Evolutionary conservation across 2,113 vertebrate genomes (phyloP).

Genomic region (Aleadryas rufinucha): DNA sequence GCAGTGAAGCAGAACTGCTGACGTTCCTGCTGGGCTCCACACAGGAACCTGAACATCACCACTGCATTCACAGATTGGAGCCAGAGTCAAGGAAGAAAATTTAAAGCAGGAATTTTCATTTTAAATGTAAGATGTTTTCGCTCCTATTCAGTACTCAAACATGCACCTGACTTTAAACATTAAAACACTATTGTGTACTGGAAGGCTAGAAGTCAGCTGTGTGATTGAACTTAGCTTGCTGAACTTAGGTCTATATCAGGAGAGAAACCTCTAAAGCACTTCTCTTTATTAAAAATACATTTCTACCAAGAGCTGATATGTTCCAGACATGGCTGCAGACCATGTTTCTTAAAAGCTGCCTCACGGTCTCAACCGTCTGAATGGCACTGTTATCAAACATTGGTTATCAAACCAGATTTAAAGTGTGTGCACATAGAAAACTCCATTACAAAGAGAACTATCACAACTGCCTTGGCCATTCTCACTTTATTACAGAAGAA

Average conservation of each 20-base stretch:
- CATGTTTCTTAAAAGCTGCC: neutral
- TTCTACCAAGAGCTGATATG: neutral
- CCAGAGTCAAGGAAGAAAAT: slow-evolving; percentile 37
- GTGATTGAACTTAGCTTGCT: neutral
- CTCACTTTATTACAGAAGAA: neutral
- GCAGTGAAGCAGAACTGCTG: slow-evolving; percentile 59
- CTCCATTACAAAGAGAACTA: neutral
- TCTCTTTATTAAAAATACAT: slow-evolving; percentile 22
- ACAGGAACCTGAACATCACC: neutral
- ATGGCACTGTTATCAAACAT: neutral
- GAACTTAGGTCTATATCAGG: neutral
- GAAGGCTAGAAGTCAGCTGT: neutral
- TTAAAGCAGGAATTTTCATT: slow-evolving; percentile 20
- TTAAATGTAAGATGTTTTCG: neutral
- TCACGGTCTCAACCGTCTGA: neutral
- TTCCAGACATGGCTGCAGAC: neutral
- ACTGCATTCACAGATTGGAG: neutral
- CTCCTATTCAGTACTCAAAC: neutral
- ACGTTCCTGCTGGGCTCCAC: neutral
- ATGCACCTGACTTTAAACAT: neutral
- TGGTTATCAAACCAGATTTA: neutral
- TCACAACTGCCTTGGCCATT: neutral
- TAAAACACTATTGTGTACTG: neutral
- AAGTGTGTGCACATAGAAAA: neutral
- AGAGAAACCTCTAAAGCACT: neutral